Evolutionary conservation across 2,888 invertebrate genomes (phyloP).

Genomic region (Aleiodes leptofemur): DNA sequence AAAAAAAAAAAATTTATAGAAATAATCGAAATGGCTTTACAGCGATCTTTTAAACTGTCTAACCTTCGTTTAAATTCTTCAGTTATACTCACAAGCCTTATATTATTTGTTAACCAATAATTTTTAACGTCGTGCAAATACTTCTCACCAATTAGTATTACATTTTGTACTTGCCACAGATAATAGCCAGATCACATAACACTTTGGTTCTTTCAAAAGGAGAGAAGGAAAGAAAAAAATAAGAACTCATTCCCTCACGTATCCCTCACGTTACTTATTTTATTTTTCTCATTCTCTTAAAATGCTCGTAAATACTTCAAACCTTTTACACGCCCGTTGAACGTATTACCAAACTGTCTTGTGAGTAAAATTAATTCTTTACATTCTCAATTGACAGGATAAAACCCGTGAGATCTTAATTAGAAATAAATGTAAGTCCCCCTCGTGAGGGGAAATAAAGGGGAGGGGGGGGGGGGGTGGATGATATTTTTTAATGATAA

Average conservation of each 20-base stretch:
- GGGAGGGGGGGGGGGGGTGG: neutral
- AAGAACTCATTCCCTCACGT: neutral
- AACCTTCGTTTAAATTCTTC: too few species aligned
- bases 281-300: neutral
- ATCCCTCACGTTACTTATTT: neutral
- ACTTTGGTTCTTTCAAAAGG: slow-evolving; percentile 9
- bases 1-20: too few species aligned
- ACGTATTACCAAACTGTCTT: slow-evolving; percentile 13
- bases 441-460: neutral
- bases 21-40: too few species aligned
- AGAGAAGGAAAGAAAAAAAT: slow-evolving; percentile 3
- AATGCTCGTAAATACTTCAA: slow-evolving; percentile 1
- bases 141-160: slow-evolving; percentile 24
- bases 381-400: neutral
- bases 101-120: too few species aligned
- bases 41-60: too few species aligned
- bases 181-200: slow-evolving; percentile 20
- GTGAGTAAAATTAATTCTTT: slow-evolving; percentile 4
- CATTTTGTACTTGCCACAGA: slow-evolving; percentile 16
- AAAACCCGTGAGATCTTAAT: slow-evolving; percentile 5
- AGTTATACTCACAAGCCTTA: too few species aligned
- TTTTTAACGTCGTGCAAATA: slow-evolving; percentile 18
- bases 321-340: neutral
- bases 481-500: neutral
- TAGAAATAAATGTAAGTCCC: slow-evolving; percentile 3